These are phyloP conservation scores for Drosophila longiperda DNA, from an alignment of 2,888 invertebrate species.

Conservation along the genomic window DNA sequence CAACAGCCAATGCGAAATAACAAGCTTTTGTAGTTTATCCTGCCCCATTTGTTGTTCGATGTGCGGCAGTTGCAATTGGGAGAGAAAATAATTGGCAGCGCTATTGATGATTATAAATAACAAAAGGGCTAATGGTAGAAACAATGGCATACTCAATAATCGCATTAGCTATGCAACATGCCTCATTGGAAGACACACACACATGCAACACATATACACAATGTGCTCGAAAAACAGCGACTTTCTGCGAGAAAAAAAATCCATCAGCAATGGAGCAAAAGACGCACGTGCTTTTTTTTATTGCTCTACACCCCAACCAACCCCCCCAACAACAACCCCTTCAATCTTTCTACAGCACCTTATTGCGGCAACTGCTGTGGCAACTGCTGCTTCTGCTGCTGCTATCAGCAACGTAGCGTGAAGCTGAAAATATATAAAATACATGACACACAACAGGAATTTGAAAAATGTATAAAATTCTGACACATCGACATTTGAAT, in stretches of 20 bases:
- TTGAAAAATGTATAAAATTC: constrained; percentile 12
- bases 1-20: constrained; percentile 35
- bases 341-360: not conserved
- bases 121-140: constrained; percentile 16
- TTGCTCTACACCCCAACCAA: constrained; percentile 2
- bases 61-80: constrained; percentile 16
- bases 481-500: constrained; percentile 23
- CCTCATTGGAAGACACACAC: not conserved
- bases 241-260: constrained; percentile 48
- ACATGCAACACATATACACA: constrained; percentile 40
- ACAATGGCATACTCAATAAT: constrained; percentile 21
- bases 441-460: constrained; percentile 27
- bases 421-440: constrained; percentile 8
- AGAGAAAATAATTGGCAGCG: constrained; percentile 46
- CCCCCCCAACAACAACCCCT: no score
- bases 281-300: constrained; percentile 22
- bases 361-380: constrained; percentile 1
- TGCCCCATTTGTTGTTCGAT: constrained; percentile 26
- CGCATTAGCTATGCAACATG: constrained; percentile 35
- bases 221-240: constrained; percentile 6
- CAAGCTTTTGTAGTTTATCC: constrained; percentile 8
- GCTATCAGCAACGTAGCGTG: constrained; percentile 6
- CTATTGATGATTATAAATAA: constrained; percentile 32
- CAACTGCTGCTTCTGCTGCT: constrained; percentile 8
- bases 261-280: constrained; percentile 39